These are phyloP conservation scores for Hydriomena furcata DNA, from an alignment of 2,888 invertebrate genomes.

Conservation along the genomic window DNA sequence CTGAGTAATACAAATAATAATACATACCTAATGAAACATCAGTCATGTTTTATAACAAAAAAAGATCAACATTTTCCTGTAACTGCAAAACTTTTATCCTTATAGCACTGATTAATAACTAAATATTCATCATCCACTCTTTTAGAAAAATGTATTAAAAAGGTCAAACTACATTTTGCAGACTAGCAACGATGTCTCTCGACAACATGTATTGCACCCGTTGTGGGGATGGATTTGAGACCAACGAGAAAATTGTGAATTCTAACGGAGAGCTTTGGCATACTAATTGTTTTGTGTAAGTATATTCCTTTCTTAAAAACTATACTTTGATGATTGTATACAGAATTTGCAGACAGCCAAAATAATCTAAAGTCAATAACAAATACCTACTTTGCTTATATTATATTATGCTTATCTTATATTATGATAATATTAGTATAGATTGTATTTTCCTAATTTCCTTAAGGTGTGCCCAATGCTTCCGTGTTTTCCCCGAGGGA, in stretches of 20 bases:
- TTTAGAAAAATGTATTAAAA: background rate
- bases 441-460: background rate
- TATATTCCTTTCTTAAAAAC: background rate
- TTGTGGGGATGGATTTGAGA: constrained; percentile 97
- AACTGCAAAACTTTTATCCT: constrained; percentile 26
- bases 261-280: constrained; percentile 99
- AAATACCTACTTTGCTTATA: too few species aligned
- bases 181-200: constrained; percentile 88
- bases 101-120: constrained; percentile 14
- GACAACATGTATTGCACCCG: constrained; percentile 97
- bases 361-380: too few species aligned
- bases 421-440: too few species aligned
- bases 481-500: constrained; percentile 98
- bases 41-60: constrained; percentile 12
- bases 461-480: constrained; percentile 97
- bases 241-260: constrained; percentile 99
- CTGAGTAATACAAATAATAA: background rate
- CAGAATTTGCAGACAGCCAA: too few species aligned
- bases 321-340: too few species aligned
- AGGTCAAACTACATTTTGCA: constrained; percentile 35
- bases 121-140: background rate
- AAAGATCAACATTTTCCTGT: constrained; percentile 28
- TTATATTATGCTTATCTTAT: too few species aligned
- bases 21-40: constrained; percentile 3
- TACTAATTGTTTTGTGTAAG: constrained; percentile 99